Conservation (phyloP, 2,113 vertebrate genomes). For the Coptodon bakossiorum region DNA sequence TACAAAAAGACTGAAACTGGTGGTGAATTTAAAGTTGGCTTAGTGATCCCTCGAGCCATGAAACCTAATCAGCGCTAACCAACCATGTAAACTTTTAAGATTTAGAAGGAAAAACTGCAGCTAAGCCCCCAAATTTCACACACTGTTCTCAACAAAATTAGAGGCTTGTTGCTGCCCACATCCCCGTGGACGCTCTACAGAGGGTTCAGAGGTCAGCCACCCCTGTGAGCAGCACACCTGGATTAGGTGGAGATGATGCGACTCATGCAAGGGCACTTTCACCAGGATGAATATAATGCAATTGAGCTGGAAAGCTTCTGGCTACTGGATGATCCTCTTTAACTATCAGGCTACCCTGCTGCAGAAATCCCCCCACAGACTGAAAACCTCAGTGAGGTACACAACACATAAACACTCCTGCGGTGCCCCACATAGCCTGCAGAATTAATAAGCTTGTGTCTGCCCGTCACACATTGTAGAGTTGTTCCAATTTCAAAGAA, state of each 20-base stretch:
- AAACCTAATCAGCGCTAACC: background rate
- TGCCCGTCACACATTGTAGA: slow-evolving; percentile 2
- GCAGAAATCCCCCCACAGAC: background rate
- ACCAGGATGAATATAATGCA: background rate
- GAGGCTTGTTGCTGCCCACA: background rate
- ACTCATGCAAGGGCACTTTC: background rate
- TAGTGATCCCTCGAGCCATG: background rate
- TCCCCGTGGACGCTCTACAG: background rate
- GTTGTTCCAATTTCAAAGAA: slow-evolving; percentile 24
- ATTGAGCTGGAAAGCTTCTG: background rate
- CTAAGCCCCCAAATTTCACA: background rate
- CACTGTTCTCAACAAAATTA: background rate
- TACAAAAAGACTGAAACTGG: background rate
- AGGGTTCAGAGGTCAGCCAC: background rate
- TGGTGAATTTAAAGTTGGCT: background rate
- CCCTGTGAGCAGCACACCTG: background rate
- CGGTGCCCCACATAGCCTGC: background rate
- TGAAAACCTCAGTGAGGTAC: background rate
- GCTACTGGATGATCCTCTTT: background rate
- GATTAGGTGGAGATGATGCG: background rate
- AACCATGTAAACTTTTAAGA: background rate
- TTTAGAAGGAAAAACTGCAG: background rate
- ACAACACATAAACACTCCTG: background rate
- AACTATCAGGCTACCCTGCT: background rate
- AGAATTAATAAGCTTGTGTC: slow-evolving; percentile 10